A percentile compares a stretch with the other conserved stretches of the same genome.
These are phyloP conservation scores for Notospermus geniculatus DNA, from an alignment of 1,140 invertebrate genomes.

Conservation along the genomic window DNA sequence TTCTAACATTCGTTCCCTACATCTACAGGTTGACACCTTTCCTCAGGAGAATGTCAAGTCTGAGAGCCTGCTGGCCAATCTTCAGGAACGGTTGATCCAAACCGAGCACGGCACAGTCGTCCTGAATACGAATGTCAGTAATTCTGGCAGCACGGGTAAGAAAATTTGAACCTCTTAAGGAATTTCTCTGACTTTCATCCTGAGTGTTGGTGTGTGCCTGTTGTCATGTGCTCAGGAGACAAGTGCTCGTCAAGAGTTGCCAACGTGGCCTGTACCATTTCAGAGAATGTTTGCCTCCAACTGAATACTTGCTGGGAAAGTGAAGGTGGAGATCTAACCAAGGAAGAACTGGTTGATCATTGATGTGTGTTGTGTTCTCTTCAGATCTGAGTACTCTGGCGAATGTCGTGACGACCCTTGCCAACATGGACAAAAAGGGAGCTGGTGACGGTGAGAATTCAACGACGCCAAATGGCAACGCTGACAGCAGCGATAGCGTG, in stretches of 20 bases:
- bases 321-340: no score
- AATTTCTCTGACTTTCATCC: no score
- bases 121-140: slow-evolving; percentile 27
- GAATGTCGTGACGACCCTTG: slow-evolving; percentile 60
- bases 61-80: slow-evolving; percentile 44
- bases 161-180: no score
- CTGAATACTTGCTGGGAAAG: no score
- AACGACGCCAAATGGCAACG: slow-evolving; percentile 9
- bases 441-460: slow-evolving; percentile 56
- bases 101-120: slow-evolving; percentile 51
- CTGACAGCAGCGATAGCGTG: slow-evolving; percentile 48
- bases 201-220: no score
- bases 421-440: slow-evolving; percentile 60
- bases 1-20: no score
- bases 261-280: no score
- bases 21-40: no score
- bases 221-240: no score
- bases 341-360: no score
- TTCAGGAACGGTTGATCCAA: slow-evolving; percentile 51
- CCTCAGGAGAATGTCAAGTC: slow-evolving; percentile 18
- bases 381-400: slow-evolving; percentile 59
- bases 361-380: background rate
- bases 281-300: no score
- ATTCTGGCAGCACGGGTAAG: slow-evolving; percentile 10
- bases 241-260: no score